Evolutionary conservation across 2,113 vertebrate genomes (phyloP), one percentile per base, ranked within the genome.

Genomic region (Oncorhynchus gorbuscha): DNA sequence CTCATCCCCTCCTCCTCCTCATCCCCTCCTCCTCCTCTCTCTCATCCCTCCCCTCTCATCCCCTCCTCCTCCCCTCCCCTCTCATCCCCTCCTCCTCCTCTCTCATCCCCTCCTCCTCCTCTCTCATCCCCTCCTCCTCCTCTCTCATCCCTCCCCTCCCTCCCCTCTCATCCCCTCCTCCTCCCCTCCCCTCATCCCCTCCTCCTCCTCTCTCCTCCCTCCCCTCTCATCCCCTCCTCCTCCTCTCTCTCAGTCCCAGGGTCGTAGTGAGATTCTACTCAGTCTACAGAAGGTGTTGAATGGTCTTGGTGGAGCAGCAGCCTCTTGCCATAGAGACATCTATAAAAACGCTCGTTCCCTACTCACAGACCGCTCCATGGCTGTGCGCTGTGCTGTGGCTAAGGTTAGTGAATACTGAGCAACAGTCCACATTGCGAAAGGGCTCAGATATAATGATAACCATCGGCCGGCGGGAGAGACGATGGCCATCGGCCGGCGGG

Each of bases 341-440:
- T 99, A 98, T 79, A 99, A 99, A 91, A 98, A 98, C 4, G 95
- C 97, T 3, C 95, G 97, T 11, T 97, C 97, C 58, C 91, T 99
- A 14, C 89, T 99, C 84, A 99, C 96, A 0, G 98, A 99, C 90
- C 90, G 98, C 65, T 98, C 97, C 0, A 99, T 99, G 98, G 97
- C 97, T 4, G 98, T 99, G 0, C 93, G 98, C 69, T 99, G 98
- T 24, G 94, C 96, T 0, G 96, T 97, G 58, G 98, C 97, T 11
- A 99, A 98, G 95, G 96, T 96, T 72, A 77, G 94, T 93, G 9
- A 26, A 45, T 45, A 45, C 5, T 45, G 39, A 11, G 35, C 8
- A 39, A 39, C 35, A 39, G 35, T 39, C 35, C 35, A 2, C 7
- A 64, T 35, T 35, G 32, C 6, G 32, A 5, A 32, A 6, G 32